A percentile compares a stretch with the other conserved stretches of the same genome.
Conservation (phyloP, 2,888 invertebrate species). For the Drosophila atripex region DNA sequence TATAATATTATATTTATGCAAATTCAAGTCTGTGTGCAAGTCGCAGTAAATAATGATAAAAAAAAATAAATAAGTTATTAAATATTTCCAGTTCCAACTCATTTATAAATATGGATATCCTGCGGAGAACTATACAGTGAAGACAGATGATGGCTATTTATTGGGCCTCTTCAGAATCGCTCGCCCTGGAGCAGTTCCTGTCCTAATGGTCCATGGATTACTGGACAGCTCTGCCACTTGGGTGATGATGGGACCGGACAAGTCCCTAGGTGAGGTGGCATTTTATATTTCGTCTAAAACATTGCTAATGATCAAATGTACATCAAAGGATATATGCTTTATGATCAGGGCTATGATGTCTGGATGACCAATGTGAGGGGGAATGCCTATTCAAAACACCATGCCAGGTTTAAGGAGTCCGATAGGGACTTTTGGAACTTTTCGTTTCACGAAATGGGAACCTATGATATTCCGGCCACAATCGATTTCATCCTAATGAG, state of each 20-base stretch:
- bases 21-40: neutral
- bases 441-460: conserved; percentile 90
- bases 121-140: conserved; percentile 86
- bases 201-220: conserved; percentile 89
- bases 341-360: conserved; percentile 89
- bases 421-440: conserved; percentile 87
- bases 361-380: conserved; percentile 94
- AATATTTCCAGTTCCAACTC: conserved; percentile 84
- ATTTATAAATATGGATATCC: conserved; percentile 87
- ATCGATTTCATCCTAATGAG: conserved; percentile 88
- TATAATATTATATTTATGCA: neutral
- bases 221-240: conserved; percentile 90
- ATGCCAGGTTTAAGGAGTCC: conserved; percentile 83
- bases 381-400: conserved; percentile 86
- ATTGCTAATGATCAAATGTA: neutral
- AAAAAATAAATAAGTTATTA: too few relatives aligned
- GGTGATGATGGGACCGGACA: conserved; percentile 89
- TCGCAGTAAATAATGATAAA: too few relatives aligned
- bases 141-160: conserved; percentile 92
- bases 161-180: conserved; percentile 90
- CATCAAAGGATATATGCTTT: conserved; percentile 83
- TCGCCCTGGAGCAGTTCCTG: conserved; percentile 84
- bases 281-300: neutral
- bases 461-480: conserved; percentile 91
- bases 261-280: conserved; percentile 86